Conservation (phyloP, 1,140 invertebrate species). For the Hermetia illucens region DNA sequence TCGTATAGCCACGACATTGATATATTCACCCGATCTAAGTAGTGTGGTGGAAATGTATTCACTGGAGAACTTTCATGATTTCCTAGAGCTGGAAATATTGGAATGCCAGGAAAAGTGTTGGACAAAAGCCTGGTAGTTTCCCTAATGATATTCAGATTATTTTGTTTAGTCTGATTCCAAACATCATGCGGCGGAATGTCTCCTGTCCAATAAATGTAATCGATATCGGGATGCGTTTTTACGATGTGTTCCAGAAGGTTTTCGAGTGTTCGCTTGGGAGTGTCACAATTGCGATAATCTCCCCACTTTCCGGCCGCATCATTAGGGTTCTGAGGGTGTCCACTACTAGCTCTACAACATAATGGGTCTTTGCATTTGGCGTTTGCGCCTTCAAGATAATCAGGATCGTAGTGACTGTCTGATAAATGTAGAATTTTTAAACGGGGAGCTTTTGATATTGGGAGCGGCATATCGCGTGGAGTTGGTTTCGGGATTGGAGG, state of each 20-base stretch:
- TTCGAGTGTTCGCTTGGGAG: constrained; percentile 44
- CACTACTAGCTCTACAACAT: constrained; percentile 53
- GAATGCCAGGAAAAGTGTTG: constrained; percentile 41
- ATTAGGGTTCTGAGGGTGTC: constrained; percentile 9
- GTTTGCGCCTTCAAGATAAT: constrained; percentile 46
- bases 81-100: constrained; percentile 55
- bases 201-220: constrained; percentile 65
- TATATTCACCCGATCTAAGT: no score
- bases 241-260: constrained; percentile 38
- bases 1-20: constrained; percentile 79
- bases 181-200: constrained; percentile 65
- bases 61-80: constrained; percentile 77
- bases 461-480: no score
- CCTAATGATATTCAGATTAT: constrained; percentile 43
- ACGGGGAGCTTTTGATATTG: no score
- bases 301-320: constrained; percentile 54
- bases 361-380: constrained; percentile 52
- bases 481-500: no score
- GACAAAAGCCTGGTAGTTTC: constrained; percentile 39
- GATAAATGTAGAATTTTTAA: constrained; percentile 60
- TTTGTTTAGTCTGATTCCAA: constrained; percentile 52
- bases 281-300: constrained; percentile 54
- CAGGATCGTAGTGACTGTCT: constrained; percentile 63
- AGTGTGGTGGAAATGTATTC: no score
- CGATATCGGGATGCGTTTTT: constrained; percentile 40